Conservation (phyloP, 2,888 invertebrate species). For the Temnothorax rugatulus region DNA sequence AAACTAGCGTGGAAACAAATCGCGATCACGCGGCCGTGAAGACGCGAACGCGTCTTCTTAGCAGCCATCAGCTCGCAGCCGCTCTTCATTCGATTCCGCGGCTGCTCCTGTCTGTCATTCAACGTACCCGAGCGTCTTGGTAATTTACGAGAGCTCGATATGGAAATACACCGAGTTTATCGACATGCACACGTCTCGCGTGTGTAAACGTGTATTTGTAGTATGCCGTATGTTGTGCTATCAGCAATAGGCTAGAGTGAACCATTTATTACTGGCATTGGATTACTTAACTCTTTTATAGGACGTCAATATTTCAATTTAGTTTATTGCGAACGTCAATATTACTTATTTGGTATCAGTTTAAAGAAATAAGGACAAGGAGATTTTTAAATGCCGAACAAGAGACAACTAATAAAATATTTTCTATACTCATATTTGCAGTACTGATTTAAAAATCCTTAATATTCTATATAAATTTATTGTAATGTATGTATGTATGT, state of each 20-base stretch:
- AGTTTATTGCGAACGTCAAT: neutral
- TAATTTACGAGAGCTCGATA: slow-evolving; percentile 46
- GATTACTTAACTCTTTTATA: neutral
- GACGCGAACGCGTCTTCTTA: slow-evolving; percentile 7
- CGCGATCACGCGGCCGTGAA: slow-evolving; percentile 28
- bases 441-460: neutral
- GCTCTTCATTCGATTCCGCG: slow-evolving; percentile 17
- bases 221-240: neutral
- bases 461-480: slow-evolving; percentile 10
- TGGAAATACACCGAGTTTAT: slow-evolving; percentile 41
- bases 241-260: neutral
- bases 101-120: slow-evolving; percentile 35
- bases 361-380: neutral
- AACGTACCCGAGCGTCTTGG: neutral
- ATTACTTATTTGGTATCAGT: neutral
- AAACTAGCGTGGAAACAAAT: slow-evolving; percentile 50
- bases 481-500: neutral
- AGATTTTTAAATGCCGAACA: neutral
- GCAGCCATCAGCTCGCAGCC: slow-evolving; percentile 7
- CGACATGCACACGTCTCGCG: slow-evolving; percentile 58
- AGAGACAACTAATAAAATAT: neutral
- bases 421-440: neutral
- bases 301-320: neutral
- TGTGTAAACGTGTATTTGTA: slow-evolving; percentile 22
- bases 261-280: neutral